These are phyloP conservation scores for Aromia moschata DNA, from an alignment of 2,888 invertebrate genomes.

Conservation along the genomic window DNA sequence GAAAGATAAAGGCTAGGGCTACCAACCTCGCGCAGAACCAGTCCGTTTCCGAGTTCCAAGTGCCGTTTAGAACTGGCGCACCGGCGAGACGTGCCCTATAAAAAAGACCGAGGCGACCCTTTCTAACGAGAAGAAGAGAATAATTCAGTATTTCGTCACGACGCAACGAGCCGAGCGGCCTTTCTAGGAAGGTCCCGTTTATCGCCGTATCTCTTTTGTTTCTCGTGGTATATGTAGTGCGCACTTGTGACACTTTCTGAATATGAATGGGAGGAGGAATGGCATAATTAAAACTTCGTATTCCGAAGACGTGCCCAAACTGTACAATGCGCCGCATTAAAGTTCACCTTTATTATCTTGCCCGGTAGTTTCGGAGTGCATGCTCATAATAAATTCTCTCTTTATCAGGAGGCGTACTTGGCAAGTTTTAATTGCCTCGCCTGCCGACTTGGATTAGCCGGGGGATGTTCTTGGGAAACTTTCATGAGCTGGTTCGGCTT, in stretches of 20 bases:
- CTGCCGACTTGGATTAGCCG: background rate
- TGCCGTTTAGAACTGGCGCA: conserved; percentile 29
- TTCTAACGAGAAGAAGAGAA: conserved; percentile 28
- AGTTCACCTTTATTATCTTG: conserved; percentile 26
- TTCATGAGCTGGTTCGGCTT: background rate
- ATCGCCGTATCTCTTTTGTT: conserved; percentile 36
- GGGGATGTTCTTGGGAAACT: background rate
- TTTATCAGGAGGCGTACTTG: conserved; percentile 8
- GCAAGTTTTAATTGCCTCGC: conserved; percentile 18
- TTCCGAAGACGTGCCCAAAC: conserved; percentile 34
- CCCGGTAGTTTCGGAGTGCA: conserved; percentile 14
- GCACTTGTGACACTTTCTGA: conserved; percentile 39
- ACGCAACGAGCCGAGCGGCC: conserved; percentile 25
- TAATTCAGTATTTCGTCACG: conserved; percentile 33
- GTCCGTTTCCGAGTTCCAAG: conserved; percentile 33
- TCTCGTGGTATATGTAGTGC: conserved; percentile 26
- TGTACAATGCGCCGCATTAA: conserved; percentile 27
- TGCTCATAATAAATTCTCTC: conserved; percentile 20
- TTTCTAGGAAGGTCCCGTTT: conserved; percentile 40
- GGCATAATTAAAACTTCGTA: conserved; percentile 42
- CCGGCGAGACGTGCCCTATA: conserved; percentile 33
- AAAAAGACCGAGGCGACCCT: conserved; percentile 32
- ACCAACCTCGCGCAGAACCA: conserved; percentile 23
- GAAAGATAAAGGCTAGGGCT: conserved; percentile 6
- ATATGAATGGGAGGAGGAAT: conserved; percentile 42